These are phyloP conservation scores for Liolophura sinensis DNA, from an alignment of 1,140 invertebrate genomes.

Conservation along the genomic window DNA sequence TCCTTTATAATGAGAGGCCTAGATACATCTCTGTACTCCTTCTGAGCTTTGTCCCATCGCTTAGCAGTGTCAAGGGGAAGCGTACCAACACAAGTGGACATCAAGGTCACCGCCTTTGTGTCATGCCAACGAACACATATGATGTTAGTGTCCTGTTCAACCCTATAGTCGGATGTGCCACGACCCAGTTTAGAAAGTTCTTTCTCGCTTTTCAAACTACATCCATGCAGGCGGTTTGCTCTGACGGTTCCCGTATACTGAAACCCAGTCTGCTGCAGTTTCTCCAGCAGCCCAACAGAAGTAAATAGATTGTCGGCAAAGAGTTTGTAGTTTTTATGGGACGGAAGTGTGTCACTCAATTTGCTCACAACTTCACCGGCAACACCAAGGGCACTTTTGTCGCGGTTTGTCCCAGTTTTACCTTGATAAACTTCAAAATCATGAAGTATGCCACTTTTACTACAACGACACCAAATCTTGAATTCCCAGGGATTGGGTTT, in stretches of 20 bases:
- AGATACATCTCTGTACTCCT: constrained; percentile 39
- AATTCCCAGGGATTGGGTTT: constrained; percentile 36
- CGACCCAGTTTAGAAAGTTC: constrained; percentile 22
- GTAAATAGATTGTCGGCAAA: constrained; percentile 16
- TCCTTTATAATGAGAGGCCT: constrained; percentile 47
- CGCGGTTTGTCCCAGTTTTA: constrained; percentile 11
- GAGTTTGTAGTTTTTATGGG: constrained; percentile 7
- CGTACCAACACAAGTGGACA: constrained; percentile 20
- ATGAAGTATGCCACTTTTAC: constrained; percentile 24
- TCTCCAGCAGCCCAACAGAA: constrained; percentile 1
- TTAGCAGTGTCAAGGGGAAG: constrained; percentile 10
- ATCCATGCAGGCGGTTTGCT: constrained; percentile 18
- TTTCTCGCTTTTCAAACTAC: constrained; percentile 22
- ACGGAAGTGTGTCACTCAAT: background rate
- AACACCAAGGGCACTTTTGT: background rate
- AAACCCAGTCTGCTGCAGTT: constrained; percentile 11
- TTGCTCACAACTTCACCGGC: constrained; percentile 1
- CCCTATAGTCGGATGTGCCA: constrained; percentile 17
- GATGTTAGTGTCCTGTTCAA: constrained; percentile 18
- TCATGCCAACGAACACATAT: constrained; percentile 20
- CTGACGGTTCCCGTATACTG: constrained; percentile 26
- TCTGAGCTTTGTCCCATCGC: constrained; percentile 29
- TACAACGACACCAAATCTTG: constrained; percentile 25
- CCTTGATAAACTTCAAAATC: constrained; percentile 28
- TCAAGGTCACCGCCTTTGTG: constrained; percentile 18